These are phyloP conservation scores for Tetragnatha montana DNA, from an alignment of 2,888 invertebrate genomes.

Conservation along the genomic window DNA sequence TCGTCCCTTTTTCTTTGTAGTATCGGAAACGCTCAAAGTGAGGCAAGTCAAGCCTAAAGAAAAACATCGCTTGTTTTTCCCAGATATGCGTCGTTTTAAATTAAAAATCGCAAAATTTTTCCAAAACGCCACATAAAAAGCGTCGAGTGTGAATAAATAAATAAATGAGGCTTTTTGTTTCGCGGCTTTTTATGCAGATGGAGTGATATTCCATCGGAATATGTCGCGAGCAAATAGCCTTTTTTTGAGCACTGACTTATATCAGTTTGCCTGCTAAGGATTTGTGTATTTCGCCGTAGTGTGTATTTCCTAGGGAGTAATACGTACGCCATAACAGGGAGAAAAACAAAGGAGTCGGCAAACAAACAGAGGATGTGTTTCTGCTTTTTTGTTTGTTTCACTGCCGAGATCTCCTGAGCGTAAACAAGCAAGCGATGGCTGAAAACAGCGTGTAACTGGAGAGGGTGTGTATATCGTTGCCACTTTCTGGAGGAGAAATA, in stretches of 20 bases:
- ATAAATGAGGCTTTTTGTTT: too few species aligned
- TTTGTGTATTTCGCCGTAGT: background rate
- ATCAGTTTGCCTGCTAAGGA: too few species aligned
- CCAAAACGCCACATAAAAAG: too few species aligned
- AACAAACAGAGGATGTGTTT: background rate
- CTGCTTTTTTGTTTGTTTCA: conserved; percentile 5
- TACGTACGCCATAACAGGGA: background rate
- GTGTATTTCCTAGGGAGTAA: background rate
- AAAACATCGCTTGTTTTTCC: too few species aligned
- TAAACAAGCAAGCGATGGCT: conserved; percentile 19
- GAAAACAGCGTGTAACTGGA: conserved; percentile 17
- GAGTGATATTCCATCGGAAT: too few species aligned
- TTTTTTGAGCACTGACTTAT: too few species aligned
- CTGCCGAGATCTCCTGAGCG: conserved; percentile 26
- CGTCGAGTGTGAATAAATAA: too few species aligned
- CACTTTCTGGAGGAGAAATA: conserved; percentile 39
- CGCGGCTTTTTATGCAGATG: background rate
- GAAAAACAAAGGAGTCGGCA: background rate
- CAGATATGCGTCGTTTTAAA: too few species aligned
- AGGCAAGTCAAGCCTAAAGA: too few species aligned
- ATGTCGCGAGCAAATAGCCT: too few species aligned
- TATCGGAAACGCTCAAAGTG: too few species aligned
- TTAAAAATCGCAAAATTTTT: too few species aligned
- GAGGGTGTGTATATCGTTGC: conserved; percentile 36
- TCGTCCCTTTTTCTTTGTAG: background rate